Conservation (phyloP, 2,888 invertebrate genomes). For the Chelonus formosanus region DNA sequence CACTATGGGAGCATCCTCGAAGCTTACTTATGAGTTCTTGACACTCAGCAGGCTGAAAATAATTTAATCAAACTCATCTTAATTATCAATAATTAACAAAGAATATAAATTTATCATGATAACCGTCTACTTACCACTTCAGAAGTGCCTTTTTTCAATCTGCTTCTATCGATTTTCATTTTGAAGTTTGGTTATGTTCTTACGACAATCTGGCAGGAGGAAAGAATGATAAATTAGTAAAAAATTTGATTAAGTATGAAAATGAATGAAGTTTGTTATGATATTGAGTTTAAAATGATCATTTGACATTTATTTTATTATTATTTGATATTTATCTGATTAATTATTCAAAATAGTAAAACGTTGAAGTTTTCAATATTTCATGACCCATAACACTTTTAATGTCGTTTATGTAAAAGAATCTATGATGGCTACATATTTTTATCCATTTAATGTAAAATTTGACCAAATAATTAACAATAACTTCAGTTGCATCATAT, state of each 20-base stretch:
- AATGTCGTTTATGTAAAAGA: slow-evolving; percentile 11
- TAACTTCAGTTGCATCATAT: background rate
- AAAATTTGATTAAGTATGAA: background rate
- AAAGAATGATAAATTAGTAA: slow-evolving; percentile 1
- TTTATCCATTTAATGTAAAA: background rate
- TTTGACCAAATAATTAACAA: background rate
- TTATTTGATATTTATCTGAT: background rate
- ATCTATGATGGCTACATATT: background rate
- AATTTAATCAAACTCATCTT: slow-evolving; percentile 11
- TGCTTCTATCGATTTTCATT: slow-evolving; percentile 85
- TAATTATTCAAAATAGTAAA: background rate
- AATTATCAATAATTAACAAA: background rate
- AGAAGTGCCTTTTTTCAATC: slow-evolving; percentile 83
- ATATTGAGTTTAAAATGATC: background rate
- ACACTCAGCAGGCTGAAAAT: slow-evolving; percentile 74
- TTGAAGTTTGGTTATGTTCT: slow-evolving; percentile 46
- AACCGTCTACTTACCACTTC: slow-evolving; percentile 72
- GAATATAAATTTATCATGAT: background rate
- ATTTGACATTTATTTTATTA: background rate
- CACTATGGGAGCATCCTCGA: slow-evolving; percentile 72
- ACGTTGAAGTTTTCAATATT: background rate
- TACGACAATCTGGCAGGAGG: slow-evolving; percentile 6
- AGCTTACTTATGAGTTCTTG: slow-evolving; percentile 78
- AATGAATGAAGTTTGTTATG: background rate
- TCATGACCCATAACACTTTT: slow-evolving; percentile 12